phyloP scores from a whole-genome alignment of 2,797 vertebrate genomes.

The Chlorospingus semifuscus region DNA sequence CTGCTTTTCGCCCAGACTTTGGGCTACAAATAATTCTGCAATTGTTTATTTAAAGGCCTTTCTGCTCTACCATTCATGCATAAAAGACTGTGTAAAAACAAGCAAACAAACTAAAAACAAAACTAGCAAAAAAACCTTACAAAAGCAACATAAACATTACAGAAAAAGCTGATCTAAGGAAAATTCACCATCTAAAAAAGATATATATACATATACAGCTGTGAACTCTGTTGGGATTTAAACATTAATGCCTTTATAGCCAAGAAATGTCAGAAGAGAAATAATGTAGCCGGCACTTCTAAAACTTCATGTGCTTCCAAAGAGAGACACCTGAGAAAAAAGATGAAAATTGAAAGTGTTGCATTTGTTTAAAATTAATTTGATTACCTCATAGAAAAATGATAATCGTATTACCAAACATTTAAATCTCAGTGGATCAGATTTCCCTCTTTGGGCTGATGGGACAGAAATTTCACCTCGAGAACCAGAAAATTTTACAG shows the following conservation, averaged over 20 bases:
- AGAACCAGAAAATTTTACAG: background rate
- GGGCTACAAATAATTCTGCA: background rate
- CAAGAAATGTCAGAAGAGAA: background rate
- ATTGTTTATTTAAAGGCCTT: background rate
- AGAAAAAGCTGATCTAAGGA: background rate
- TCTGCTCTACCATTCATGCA: background rate
- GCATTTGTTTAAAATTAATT: background rate
- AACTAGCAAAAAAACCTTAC: background rate
- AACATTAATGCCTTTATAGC: background rate
- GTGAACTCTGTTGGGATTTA: background rate
- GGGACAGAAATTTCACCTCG: background rate
- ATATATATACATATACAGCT: accelerated
- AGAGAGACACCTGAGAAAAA: background rate
- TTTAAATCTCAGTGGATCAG: background rate
- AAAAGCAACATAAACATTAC: background rate
- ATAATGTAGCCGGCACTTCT: background rate
- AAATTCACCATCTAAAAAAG: background rate
- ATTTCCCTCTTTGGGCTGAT: background rate
- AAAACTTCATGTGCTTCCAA: background rate
- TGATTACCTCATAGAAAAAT: background rate
- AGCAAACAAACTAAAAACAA: background rate
- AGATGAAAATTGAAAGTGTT: background rate
- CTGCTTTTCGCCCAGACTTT: background rate
- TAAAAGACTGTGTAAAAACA: background rate
- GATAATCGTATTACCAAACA: background rate